Conservation (phyloP, 2,797 vertebrate genomes). For the Cyclura pinguis region DNA sequence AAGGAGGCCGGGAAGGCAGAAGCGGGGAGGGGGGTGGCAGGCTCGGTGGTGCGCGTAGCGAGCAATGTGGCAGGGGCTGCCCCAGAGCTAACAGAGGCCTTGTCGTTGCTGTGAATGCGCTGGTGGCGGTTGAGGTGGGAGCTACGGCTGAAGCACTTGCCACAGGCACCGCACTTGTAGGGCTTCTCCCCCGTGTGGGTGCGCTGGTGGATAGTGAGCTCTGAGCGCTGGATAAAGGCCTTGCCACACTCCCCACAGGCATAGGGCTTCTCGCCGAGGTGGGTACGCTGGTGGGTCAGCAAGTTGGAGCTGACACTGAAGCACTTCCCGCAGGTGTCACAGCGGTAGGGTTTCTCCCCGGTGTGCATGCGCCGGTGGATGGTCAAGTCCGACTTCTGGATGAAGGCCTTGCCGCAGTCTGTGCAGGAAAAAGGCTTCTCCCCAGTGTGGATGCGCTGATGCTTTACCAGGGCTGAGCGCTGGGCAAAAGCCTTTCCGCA, state of each 20-base stretch:
- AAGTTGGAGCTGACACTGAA: constrained; percentile 54
- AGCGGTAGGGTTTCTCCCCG: constrained; percentile 36
- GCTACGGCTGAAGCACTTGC: constrained; percentile 72
- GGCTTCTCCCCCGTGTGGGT: constrained; percentile 73
- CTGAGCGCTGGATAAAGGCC: constrained; percentile 46
- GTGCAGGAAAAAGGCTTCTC: constrained; percentile 42
- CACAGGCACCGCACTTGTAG: constrained; percentile 62
- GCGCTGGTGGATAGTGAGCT: constrained; percentile 53
- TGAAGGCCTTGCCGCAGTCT: constrained; percentile 49
- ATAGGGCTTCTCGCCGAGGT: constrained; percentile 59
- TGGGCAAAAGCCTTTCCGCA: constrained; percentile 67
- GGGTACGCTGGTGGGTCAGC: constrained; percentile 40
- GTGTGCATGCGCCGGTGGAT: constrained; percentile 54
- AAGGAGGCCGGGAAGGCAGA: constrained; percentile 26
- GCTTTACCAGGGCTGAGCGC: constrained; percentile 67
- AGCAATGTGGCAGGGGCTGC: background rate
- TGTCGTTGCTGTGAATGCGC: constrained; percentile 57
- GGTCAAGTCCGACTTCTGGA: constrained; percentile 50
- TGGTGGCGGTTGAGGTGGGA: constrained; percentile 68
- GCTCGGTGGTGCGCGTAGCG: background rate
- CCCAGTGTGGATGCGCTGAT: constrained; percentile 41
- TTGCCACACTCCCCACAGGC: constrained; percentile 44
- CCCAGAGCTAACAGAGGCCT: constrained; percentile 9
- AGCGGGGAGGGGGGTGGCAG: background rate
- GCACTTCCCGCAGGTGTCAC: constrained; percentile 39